Conservation (phyloP, 2,888 invertebrate species). For the Leptinotarsa rubiginosa region DNA sequence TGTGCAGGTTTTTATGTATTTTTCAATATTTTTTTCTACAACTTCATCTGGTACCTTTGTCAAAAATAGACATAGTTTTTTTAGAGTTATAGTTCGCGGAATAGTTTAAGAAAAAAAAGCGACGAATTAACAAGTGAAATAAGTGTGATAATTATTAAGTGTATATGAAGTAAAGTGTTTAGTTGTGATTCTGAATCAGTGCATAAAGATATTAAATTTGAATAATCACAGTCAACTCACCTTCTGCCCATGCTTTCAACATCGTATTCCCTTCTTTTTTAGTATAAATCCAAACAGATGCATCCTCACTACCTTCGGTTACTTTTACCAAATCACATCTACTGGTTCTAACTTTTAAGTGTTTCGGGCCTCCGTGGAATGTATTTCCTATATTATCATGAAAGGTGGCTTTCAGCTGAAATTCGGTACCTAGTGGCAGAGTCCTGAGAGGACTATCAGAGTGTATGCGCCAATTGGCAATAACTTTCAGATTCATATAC, state of each 20-base stretch:
- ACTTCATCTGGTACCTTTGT: no score
- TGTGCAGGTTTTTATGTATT: no score
- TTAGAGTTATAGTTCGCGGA: no score
- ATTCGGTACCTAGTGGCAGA: conserved; percentile 69
- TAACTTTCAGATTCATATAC: conserved; percentile 65
- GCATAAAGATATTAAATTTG: background rate
- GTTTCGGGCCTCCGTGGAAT: conserved; percentile 69
- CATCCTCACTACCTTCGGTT: conserved; percentile 66
- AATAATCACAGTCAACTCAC: conserved; percentile 28
- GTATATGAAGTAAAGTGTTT: no score
- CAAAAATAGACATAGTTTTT: no score
- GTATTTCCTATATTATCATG: conserved; percentile 70
- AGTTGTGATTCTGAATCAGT: background rate
- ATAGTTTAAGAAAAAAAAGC: no score
- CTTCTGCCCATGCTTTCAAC: conserved; percentile 67
- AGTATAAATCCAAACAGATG: conserved; percentile 66
- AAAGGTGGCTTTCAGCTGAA: conserved; percentile 67
- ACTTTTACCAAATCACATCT: conserved; percentile 65
- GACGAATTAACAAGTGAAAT: no score
- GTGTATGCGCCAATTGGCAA: conserved; percentile 60
- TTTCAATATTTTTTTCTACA: no score
- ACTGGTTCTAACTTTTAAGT: conserved; percentile 67
- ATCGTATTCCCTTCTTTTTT: conserved; percentile 68
- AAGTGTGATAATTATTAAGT: no score
- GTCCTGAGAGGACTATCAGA: conserved; percentile 52